These are phyloP conservation scores for Sphenopsis melanotis DNA, from an alignment of 2,797 vertebrate genomes.

Conservation along the genomic window DNA sequence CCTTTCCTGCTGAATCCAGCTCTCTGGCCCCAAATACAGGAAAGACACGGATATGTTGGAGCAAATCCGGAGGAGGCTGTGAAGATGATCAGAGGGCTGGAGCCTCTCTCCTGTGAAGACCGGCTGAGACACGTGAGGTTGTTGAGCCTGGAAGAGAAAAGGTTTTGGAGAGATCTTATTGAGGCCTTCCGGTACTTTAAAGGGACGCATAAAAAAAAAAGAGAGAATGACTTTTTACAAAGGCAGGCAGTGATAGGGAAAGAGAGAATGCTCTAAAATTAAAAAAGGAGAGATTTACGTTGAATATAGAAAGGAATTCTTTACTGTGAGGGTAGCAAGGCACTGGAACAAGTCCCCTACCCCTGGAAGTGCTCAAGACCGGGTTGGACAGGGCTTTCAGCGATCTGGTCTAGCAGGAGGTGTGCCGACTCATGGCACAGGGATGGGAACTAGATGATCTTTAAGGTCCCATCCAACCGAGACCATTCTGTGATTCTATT, in stretches of 20 bases:
- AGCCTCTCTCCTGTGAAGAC: neutral
- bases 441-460: neutral
- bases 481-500: neutral
- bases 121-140: neutral
- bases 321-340: rapidly evolving
- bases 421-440: neutral
- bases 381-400: neutral
- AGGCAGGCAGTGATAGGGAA: neutral
- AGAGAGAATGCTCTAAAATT: neutral
- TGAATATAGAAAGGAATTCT: neutral
- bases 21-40: neutral
- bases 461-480: neutral
- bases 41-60: neutral
- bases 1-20: neutral
- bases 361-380: neutral
- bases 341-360: neutral
- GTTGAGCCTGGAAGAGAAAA: neutral
- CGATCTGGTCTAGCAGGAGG: rapidly evolving
- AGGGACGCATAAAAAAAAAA: neutral
- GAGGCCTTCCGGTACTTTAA: neutral
- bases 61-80: neutral
- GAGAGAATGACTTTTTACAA: neutral
- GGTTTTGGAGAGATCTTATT: neutral
- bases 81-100: neutral
- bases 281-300: neutral